A percentile compares a stretch with the other conserved stretches of the same genome.
These are phyloP conservation scores for Otus scops DNA, from an alignment of 2,797 vertebrate species.

Conservation along the genomic window DNA sequence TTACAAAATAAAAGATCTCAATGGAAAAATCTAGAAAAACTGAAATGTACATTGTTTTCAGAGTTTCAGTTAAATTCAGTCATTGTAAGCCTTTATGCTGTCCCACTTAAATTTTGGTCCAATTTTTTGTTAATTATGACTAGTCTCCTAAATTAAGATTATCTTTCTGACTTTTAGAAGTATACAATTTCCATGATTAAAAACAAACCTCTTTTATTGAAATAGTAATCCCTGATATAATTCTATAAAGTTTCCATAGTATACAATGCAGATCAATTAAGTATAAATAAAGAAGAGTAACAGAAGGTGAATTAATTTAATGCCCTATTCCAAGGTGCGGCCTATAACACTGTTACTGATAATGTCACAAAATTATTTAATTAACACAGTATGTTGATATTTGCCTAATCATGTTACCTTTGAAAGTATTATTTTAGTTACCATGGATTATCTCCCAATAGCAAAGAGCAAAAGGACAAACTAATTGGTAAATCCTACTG, in stretches of 20 bases:
- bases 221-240: neutral
- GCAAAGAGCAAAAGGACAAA: neutral
- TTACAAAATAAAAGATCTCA: neutral
- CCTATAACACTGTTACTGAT: neutral
- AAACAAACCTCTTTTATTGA: neutral
- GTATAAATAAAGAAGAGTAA: neutral
- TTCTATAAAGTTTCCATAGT: neutral
- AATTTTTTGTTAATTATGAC: neutral
- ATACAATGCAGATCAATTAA: neutral
- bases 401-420: neutral
- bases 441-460: neutral
- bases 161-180: neutral
- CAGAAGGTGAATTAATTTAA: neutral
- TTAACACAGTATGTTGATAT: neutral
- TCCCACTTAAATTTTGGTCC: neutral
- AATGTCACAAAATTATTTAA: neutral
- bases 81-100: neutral
- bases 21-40: neutral
- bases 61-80: neutral
- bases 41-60: neutral
- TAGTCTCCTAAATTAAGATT: neutral
- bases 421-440: neutral
- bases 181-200: neutral
- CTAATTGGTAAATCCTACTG: neutral
- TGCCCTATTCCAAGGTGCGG: rapidly evolving